These are phyloP conservation scores for Trissolcus brochymenae DNA, from an alignment of 2,888 invertebrate species.

Conservation along the genomic window DNA sequence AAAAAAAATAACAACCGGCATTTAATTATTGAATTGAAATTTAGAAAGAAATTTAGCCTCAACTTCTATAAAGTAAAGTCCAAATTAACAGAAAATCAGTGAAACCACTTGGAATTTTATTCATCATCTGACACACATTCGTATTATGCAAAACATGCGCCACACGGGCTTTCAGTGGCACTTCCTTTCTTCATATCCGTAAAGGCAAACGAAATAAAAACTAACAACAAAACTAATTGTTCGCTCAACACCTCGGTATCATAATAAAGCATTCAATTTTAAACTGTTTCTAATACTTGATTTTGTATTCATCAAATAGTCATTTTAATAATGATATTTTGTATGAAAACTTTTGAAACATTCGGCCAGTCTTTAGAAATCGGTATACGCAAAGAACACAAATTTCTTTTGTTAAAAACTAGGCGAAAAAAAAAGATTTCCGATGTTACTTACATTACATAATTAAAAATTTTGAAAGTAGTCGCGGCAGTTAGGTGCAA, in stretches of 20 bases:
- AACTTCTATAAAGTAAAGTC: no score
- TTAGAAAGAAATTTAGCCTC: not conserved
- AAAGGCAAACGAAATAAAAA: no score
- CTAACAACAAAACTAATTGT: no score
- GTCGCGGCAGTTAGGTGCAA: constrained; percentile 23
- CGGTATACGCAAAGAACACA: not conserved
- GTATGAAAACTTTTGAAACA: no score
- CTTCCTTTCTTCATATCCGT: not conserved
- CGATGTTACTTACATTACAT: constrained; percentile 36
- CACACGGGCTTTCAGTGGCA: constrained; percentile 14
- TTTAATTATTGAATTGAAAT: not conserved
- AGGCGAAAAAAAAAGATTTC: not conserved
- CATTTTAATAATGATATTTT: no score
- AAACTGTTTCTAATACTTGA: no score
- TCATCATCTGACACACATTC: constrained; percentile 30
- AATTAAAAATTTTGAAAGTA: constrained; percentile 49
- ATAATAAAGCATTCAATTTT: no score
- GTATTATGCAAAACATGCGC: constrained; percentile 23
- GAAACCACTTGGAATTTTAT: constrained; percentile 26
- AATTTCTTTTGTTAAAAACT: not conserved
- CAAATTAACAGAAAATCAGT: constrained; percentile 13
- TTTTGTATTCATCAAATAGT: not conserved
- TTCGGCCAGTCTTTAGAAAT: no score
- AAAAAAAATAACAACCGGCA: not conserved
- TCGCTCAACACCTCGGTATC: no score